A percentile compares a stretch with the other conserved stretches of the same genome.
Evolutionary conservation across 2,888 invertebrate genomes (phyloP).

Genomic region (Luperina nickerlii): DNA sequence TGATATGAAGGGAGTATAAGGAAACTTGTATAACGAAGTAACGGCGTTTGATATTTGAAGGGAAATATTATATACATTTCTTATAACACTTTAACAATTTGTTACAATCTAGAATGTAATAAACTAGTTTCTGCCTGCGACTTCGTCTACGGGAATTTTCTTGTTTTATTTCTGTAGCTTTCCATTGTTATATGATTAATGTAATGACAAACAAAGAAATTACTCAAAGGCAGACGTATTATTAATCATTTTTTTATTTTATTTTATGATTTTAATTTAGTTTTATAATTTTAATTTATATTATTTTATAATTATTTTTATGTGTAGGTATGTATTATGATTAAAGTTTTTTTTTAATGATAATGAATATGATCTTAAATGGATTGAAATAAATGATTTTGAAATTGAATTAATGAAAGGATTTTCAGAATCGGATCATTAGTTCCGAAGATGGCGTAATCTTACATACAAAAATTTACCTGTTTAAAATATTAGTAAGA

Average conservation of each 20-base stretch:
- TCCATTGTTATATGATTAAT: not conserved
- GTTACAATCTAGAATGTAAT: not conserved
- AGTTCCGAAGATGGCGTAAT: too few relatives aligned
- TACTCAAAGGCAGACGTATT: too few relatives aligned
- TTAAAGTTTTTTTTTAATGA: too few relatives aligned
- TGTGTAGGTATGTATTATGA: too few relatives aligned
- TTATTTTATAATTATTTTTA: too few relatives aligned
- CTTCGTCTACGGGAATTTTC: not conserved
- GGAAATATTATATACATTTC: not conserved
- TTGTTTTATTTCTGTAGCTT: not conserved
- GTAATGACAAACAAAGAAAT: too few relatives aligned
- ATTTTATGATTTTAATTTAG: too few relatives aligned
- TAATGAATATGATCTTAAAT: too few relatives aligned
- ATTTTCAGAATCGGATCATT: not conserved
- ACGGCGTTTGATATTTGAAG: not conserved
- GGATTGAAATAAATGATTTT: too few relatives aligned
- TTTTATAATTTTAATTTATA: too few relatives aligned
- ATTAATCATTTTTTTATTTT: too few relatives aligned
- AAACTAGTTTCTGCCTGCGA: not conserved
- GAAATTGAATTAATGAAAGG: not conserved
- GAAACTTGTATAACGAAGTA: not conserved
- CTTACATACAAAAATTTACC: not conserved
- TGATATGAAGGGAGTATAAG: slow-evolving; percentile 17
- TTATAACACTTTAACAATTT: not conserved
- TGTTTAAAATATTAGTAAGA: too few relatives aligned